A percentile compares a stretch with the other conserved stretches of the same genome.
These are phyloP conservation scores for Melanotaenia trifasciata DNA, from an alignment of 2,797 vertebrate species.

Conservation along the genomic window DNA sequence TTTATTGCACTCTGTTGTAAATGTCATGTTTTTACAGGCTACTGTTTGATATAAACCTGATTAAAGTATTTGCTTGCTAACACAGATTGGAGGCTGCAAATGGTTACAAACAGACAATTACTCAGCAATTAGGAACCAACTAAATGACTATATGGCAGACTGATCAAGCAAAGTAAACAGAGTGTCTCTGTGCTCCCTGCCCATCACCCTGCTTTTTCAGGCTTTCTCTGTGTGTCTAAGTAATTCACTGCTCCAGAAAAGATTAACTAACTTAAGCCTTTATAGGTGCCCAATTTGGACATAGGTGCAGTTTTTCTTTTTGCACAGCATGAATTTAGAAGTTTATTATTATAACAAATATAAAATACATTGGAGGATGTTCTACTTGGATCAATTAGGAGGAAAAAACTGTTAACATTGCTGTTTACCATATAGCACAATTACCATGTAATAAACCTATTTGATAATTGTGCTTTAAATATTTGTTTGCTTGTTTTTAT, in stretches of 20 bases:
- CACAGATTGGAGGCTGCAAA: slow-evolving; percentile 79
- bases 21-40: slow-evolving; percentile 87
- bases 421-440: no score
- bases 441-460: background rate
- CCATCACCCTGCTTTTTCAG: background rate
- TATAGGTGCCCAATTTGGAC: background rate
- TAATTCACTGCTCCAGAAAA: slow-evolving; percentile 41
- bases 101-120: slow-evolving; percentile 79
- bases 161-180: slow-evolving; percentile 76
- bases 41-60: slow-evolving; percentile 87
- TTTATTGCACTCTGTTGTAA: slow-evolving; percentile 87
- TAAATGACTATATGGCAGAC: slow-evolving; percentile 78
- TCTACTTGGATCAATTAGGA: background rate
- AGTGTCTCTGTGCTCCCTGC: slow-evolving; percentile 28
- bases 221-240: slow-evolving; percentile 34
- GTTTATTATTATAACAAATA: background rate
- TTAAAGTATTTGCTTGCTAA: slow-evolving; percentile 86
- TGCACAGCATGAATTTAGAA: background rate
- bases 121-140: slow-evolving; percentile 81
- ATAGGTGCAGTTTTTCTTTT: background rate
- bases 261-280: background rate
- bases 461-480: background rate
- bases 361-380: background rate
- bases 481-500: background rate
- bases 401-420: background rate